A percentile compares a stretch with the other conserved stretches of the same genome.
These are phyloP conservation scores for Natator depressus DNA, from an alignment of 2,113 vertebrate genomes.

Conservation along the genomic window DNA sequence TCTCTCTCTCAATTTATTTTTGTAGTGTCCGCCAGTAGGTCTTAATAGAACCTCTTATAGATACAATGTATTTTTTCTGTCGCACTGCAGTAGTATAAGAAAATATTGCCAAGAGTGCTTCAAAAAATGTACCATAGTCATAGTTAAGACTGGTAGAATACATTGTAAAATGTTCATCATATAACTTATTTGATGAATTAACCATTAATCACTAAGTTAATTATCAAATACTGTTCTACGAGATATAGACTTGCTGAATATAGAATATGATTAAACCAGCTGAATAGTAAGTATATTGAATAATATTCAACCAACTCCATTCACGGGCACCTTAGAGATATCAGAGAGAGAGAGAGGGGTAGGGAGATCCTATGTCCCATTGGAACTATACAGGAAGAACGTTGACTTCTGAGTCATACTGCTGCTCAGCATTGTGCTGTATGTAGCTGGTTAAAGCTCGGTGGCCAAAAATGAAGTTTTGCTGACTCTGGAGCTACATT, in stretches of 20 bases:
- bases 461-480: conserved; percentile 19
- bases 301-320: conserved; percentile 3
- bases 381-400: background rate
- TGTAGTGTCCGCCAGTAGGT: background rate
- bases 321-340: conserved; percentile 3
- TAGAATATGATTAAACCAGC: background rate
- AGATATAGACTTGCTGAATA: background rate
- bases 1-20: background rate
- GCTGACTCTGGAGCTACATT: background rate
- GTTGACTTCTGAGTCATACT: background rate
- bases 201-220: background rate
- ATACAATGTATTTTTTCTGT: background rate
- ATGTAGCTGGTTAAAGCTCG: conserved; percentile 1
- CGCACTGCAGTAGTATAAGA: background rate
- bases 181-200: background rate
- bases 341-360: background rate
- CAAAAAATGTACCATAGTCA: background rate
- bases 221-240: background rate
- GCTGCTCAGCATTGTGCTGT: background rate
- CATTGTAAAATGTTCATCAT: background rate
- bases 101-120: background rate
- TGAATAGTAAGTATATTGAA: background rate
- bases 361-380: background rate
- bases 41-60: background rate
- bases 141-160: background rate